Base-by-base conservation (phyloP, 2,888 invertebrate genomes). In the Luffia ferchaultella region DNA sequence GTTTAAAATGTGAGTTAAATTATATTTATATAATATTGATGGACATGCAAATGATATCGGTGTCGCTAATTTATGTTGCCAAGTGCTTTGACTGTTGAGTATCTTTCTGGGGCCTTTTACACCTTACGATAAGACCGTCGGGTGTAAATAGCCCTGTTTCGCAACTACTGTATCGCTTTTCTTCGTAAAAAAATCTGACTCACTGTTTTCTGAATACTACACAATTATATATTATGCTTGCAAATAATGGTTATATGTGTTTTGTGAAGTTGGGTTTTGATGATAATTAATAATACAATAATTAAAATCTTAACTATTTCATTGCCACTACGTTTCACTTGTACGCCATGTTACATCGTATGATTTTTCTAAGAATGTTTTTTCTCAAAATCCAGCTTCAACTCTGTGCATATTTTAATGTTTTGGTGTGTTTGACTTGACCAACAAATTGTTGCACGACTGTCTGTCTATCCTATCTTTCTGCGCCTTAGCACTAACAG, bases 391-490 rank as follows among this genome's bases (percentile, higher is more conserved):
- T 30, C 30, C 30, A 30, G 12, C 12, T 30, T 30, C 30, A 30
- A 7, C 3, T 30, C 3, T 30, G 30, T 30, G 30, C 30, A 30
- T 30, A 12, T 18, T 42, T 67, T 60, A 68, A 58, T 77, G 67
- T 77, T 48, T 73, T 61, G 67, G 55, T 76, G 69, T 80, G 67
- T 49, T 73, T 30, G 30, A 65, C 62, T 65, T 67, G 76, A 78
- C 80, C 80, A 77, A 77, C 52, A 73, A 80, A 79, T 59, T 71
- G 63, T 64, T 73, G 76, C 79, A 79, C 80, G 65, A 59, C 67
- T 70, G 46, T 70, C 65, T 70, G 52, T 62, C 61, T 69, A 63
- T 59, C 64, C 62, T 69, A 63, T 58, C 63, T 69, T 65, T 59
- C 60, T 62, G 16, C 5, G n/a, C 30, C 30, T 30, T 30, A 12